A percentile compares a stretch with the other conserved stretches of the same genome.
phyloP scores from a whole-genome alignment of 2,113 vertebrate genomes.

The Pavo muticus region DNA sequence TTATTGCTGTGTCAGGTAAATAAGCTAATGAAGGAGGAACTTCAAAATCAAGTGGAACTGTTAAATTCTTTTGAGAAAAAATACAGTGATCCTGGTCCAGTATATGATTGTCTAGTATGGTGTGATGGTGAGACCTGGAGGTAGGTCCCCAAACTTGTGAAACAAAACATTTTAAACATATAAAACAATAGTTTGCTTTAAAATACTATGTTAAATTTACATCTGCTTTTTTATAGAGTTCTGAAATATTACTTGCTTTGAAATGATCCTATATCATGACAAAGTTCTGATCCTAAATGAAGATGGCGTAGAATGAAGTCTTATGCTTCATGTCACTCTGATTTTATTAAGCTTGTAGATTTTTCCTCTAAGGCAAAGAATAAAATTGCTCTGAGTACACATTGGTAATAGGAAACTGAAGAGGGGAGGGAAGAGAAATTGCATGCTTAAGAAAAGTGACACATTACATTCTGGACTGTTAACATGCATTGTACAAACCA shows the following conservation, averaged over 20 bases:
- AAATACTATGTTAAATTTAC: neutral
- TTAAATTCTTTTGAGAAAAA: constrained; percentile 96
- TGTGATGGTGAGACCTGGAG: constrained; percentile 92
- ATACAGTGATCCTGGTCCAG: constrained; percentile 95
- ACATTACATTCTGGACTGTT: neutral
- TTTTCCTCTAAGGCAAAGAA: neutral
- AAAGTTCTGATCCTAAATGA: neutral
- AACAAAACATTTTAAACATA: no score
- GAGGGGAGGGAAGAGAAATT: neutral
- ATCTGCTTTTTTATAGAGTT: neutral
- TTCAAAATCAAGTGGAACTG: constrained; percentile 92
- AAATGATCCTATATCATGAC: neutral
- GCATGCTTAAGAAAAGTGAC: neutral
- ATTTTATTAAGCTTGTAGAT: neutral
- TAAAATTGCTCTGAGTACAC: neutral
- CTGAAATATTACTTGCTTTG: neutral
- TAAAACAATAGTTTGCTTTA: neutral
- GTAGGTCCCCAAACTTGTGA: constrained; percentile 66
- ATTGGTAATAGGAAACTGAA: neutral
- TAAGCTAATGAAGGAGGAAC: constrained; percentile 94
- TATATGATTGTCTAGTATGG: constrained; percentile 97
- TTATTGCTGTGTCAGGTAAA: constrained; percentile 72
- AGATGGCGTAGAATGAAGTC: neutral
- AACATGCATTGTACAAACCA: neutral
- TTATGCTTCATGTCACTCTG: neutral